Evolutionary conservation across 2,113 vertebrate species (phyloP).

Genomic region (Atrichornis clamosus): DNA sequence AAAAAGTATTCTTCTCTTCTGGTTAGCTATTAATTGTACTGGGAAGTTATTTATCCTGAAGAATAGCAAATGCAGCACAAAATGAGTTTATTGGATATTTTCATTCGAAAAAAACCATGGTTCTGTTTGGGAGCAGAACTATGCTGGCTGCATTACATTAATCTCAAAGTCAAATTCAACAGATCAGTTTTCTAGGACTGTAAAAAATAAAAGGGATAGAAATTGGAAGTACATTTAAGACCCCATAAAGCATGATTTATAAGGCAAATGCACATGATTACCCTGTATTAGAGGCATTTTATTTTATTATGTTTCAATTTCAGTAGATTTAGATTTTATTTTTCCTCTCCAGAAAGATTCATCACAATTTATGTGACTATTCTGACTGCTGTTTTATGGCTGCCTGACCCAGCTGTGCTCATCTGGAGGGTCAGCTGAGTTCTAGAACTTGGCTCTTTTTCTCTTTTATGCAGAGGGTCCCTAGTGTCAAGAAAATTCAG

Average conservation of each 20-base stretch:
- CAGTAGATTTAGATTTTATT: not conserved
- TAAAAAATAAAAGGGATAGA: conserved; percentile 12
- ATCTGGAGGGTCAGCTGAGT: not conserved
- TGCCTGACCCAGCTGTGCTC: not conserved
- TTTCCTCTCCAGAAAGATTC: not conserved
- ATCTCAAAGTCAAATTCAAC: not conserved
- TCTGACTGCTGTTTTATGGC: not conserved
- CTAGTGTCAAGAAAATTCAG: not conserved
- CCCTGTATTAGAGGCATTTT: conserved; percentile 13
- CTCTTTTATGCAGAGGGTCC: not conserved
- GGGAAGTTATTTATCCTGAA: not conserved
- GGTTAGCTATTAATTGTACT: conserved; percentile 5
- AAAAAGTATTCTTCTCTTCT: not conserved
- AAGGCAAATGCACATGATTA: conserved; percentile 26
- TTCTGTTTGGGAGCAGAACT: not conserved
- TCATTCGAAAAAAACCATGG: not conserved
- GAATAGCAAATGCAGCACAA: not conserved
- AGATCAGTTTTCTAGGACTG: not conserved
- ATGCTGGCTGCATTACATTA: not conserved
- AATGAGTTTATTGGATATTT: conserved; percentile 43
- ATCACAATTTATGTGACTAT: not conserved
- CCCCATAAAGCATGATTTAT: not conserved
- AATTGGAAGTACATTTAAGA: conserved; percentile 38
- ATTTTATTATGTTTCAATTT: conserved; percentile 28
- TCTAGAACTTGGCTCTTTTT: not conserved